Evolutionary conservation across 2,797 vertebrate species (phyloP).

Genomic region (Apogon talboti): DNA sequence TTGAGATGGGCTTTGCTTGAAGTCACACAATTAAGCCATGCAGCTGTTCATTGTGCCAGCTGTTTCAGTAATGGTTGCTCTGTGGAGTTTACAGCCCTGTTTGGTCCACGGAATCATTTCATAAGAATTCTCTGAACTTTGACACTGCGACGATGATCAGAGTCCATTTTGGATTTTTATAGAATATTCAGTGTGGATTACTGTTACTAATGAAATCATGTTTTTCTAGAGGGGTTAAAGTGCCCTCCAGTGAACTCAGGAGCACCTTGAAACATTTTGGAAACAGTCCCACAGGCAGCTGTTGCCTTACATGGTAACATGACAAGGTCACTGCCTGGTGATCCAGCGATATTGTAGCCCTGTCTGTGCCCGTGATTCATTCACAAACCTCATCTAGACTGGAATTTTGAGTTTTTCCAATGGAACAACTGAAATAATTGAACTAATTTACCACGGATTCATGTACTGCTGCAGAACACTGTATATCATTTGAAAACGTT

Average conservation of each 20-base stretch:
- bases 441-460: no score
- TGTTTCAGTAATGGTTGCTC: neutral
- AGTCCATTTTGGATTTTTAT: neutral
- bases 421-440: neutral
- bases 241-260: conserved; percentile 3
- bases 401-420: neutral
- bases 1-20: conserved; percentile 27
- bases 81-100: neutral
- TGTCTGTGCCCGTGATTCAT: neutral
- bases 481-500: no score
- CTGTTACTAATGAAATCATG: neutral
- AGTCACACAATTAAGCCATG: conserved; percentile 30
- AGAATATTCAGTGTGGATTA: neutral
- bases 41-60: conserved; percentile 31
- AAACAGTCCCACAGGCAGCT: conserved; percentile 2
- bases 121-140: neutral
- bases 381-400: neutral
- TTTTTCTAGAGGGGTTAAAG: neutral
- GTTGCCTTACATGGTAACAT: conserved; percentile 2
- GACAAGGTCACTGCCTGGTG: neutral
- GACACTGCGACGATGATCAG: neutral
- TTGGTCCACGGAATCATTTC: neutral
- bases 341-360: neutral
- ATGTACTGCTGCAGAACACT: no score
- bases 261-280: conserved; percentile 16